A percentile compares a stretch with the other conserved stretches of the same genome.
These are phyloP conservation scores for Philaenus spumarius DNA, from an alignment of 1,140 invertebrate genomes.

Conservation along the genomic window DNA sequence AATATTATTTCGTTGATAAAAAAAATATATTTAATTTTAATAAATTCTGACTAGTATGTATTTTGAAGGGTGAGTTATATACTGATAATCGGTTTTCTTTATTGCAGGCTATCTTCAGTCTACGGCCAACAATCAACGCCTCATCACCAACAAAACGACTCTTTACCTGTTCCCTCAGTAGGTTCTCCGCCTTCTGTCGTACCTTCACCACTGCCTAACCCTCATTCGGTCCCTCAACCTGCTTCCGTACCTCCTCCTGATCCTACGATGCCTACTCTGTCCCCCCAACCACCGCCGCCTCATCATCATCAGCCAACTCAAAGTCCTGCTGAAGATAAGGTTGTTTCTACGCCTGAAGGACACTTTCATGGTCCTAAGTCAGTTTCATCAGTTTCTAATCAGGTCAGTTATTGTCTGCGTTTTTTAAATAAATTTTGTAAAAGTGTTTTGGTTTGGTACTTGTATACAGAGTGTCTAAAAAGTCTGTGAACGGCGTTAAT, in stretches of 20 bases:
- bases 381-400: conserved; percentile 47
- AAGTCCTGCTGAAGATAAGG: conserved; percentile 40
- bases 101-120: conserved; percentile 1
- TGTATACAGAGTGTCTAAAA: too few relatives aligned
- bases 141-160: conserved; percentile 40
- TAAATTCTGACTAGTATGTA: too few relatives aligned
- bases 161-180: conserved; percentile 55
- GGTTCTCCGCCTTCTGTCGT: conserved; percentile 68
- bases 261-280: conserved; percentile 66
- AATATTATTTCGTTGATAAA: too few relatives aligned
- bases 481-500: too few relatives aligned
- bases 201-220: conserved; percentile 69
- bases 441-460: too few relatives aligned
- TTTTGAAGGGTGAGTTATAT: too few relatives aligned
- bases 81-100: not conserved
- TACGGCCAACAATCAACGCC: conserved; percentile 20
- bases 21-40: too few relatives aligned
- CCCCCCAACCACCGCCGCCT: conserved; percentile 41
- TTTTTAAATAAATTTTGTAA: not conserved
- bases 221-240: conserved; percentile 56
- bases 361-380: conserved; percentile 45
- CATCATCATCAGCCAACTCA: conserved; percentile 44
- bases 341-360: conserved; percentile 41
- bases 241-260: conserved; percentile 63
- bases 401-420: conserved; percentile 30